Base-by-base conservation (phyloP, 1,140 invertebrate genomes). In the Drosophila arawakana region DNA sequence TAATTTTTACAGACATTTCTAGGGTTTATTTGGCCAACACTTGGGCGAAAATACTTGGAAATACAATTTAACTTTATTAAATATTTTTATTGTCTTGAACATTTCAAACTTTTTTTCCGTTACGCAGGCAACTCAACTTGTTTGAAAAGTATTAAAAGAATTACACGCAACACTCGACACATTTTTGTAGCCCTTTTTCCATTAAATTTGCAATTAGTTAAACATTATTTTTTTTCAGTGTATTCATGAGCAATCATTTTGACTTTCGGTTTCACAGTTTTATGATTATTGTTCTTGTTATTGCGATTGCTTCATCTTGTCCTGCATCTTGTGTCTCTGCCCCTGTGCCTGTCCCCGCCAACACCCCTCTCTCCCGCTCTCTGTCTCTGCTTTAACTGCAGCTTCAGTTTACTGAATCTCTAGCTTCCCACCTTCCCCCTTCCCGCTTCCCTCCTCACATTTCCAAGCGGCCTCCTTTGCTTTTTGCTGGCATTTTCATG, bases 401-500 rank as follows among this genome's bases (percentile, higher is more conserved):
- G n/a, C 8, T 9, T 13, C n/a, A 5, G 37, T 54, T 54, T 54
- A 54, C 34, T 25, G 11, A 2, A 7, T 10, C 11, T 4, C 21
- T 34, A 44, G 13, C 18, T 35, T 7, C 15, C 10, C 0, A 2
- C 7, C 50, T 7, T 21, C 25, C 8, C 50, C 18, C 25, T 3
- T 30, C 25, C n/a, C n/a, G n/a, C 34, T 7, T 21, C 25, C 8
- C 50, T 1, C 2, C 25, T 30, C 25, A 5, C 25, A 13, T 57
- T 59, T 13, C 34, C 43, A 9, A 21, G 18, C 46, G 41, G 41
- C 50, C 39, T 44, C 44, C 50, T 25, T 57, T 15, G 39, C 62
- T 25, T 44, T 55, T 39, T 37, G 15, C 50, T n/a, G 47, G 47
- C 58, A 44, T 62, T 62, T 70, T 62, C 67, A 54, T 70, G 46